Percentiles rank a stretch among this genome's conserved stretches.
These are phyloP conservation scores for Brachyptera putata DNA, from an alignment of 2,888 invertebrate genomes.

Conservation along the genomic window DNA sequence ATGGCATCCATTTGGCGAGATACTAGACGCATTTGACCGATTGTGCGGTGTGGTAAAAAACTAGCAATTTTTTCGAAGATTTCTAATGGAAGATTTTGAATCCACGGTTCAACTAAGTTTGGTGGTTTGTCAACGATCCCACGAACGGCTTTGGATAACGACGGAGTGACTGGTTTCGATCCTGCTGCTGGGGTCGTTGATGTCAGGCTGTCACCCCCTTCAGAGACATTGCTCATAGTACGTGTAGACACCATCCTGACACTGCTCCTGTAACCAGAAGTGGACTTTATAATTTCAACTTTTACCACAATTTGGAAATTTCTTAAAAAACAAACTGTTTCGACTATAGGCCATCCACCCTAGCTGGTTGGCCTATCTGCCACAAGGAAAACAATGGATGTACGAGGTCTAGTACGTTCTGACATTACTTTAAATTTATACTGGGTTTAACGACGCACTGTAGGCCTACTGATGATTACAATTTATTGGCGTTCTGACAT, in stretches of 20 bases:
- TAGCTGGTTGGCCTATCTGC: too few relatives aligned
- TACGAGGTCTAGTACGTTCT: too few relatives aligned
- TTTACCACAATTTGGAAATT: too few relatives aligned
- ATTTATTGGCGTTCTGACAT: too few relatives aligned
- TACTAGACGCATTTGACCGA: constrained; percentile 75
- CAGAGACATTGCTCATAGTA: constrained; percentile 9
- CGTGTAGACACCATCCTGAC: constrained; percentile 14
- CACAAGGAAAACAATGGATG: too few relatives aligned
- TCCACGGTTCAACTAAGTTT: not conserved
- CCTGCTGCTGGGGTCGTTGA: not conserved
- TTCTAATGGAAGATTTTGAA: constrained; percentile 62
- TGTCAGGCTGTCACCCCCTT: not conserved
- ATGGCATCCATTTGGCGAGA: constrained; percentile 75
- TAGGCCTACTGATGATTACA: too few relatives aligned
- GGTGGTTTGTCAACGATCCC: not conserved
- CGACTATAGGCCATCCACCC: too few relatives aligned
- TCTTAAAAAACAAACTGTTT: too few relatives aligned
- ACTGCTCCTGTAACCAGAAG: too few relatives aligned
- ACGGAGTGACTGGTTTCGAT: not conserved
- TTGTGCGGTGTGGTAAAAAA: constrained; percentile 68
- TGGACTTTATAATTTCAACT: too few relatives aligned
- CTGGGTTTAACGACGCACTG: too few relatives aligned
- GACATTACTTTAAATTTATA: too few relatives aligned
- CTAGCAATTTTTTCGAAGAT: constrained; percentile 74
- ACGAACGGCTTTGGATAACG: not conserved